phyloP scores from a whole-genome alignment of 2,797 vertebrate species.

The Sebastes minor region DNA sequence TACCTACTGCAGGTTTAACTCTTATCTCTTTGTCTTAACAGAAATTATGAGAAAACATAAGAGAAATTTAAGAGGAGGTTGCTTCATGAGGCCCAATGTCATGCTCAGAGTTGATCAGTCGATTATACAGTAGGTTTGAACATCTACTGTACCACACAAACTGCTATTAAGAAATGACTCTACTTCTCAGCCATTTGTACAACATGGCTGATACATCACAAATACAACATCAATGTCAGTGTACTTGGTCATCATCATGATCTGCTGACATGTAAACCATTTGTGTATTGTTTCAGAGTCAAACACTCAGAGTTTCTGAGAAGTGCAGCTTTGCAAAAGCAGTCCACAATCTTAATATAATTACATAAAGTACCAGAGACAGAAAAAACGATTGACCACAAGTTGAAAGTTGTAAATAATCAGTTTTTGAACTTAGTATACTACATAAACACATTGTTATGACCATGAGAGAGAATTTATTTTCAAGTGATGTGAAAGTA shows the following conservation, averaged over 20 bases:
- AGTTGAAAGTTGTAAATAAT: constrained; percentile 32
- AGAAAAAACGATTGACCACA: constrained; percentile 20
- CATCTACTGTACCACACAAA: background rate
- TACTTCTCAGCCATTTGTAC: background rate
- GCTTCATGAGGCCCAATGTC: background rate
- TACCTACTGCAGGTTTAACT: no score
- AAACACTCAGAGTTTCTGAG: constrained; percentile 1
- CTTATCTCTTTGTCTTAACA: no score
- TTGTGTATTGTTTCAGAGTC: background rate
- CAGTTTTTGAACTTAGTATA: constrained; percentile 11
- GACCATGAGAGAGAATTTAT: constrained; percentile 24
- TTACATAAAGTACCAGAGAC: constrained; percentile 8
- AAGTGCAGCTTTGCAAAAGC: constrained; percentile 9
- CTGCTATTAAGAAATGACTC: background rate
- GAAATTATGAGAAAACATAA: no score
- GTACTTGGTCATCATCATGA: background rate
- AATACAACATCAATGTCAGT: background rate
- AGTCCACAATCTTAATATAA: constrained; percentile 1
- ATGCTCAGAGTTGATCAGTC: background rate
- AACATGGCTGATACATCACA: no score
- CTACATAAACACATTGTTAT: constrained; percentile 13
- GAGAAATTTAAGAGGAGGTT: no score
- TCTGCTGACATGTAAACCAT: background rate
- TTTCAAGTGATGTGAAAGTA: constrained; percentile 26
- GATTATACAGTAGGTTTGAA: background rate